phyloP scores from a whole-genome alignment of 1,140 invertebrate species.

The Watersipora subatra region DNA sequence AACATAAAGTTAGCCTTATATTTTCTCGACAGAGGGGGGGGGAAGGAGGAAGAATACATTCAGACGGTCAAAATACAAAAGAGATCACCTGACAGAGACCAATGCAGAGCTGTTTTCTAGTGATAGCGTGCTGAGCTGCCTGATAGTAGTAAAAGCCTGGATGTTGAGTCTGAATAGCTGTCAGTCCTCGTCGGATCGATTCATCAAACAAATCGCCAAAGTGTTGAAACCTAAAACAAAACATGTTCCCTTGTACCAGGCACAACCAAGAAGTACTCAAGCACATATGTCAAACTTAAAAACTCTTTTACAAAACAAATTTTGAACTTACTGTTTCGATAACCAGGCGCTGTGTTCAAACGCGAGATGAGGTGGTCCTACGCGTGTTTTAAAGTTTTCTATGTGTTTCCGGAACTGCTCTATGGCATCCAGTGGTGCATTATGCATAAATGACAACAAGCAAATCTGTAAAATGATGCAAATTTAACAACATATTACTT shows the following conservation, averaged over 20 bases:
- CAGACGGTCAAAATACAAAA: too few species aligned
- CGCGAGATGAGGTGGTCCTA: constrained; percentile 59
- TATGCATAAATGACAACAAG: constrained; percentile 69
- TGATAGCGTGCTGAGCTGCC: constrained; percentile 70
- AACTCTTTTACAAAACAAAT: not conserved
- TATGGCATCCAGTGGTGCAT: constrained; percentile 79
- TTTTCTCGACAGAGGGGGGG: too few species aligned
- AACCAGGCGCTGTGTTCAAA: constrained; percentile 93
- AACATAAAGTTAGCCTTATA: too few species aligned
- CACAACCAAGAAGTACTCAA: not conserved
- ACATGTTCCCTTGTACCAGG: too few species aligned
- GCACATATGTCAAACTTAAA: too few species aligned
- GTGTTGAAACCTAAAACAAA: constrained; percentile 37
- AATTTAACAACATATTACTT: too few species aligned
- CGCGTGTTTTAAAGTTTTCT: constrained; percentile 66
- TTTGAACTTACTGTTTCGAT: constrained; percentile 65
- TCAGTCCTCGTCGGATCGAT: constrained; percentile 72
- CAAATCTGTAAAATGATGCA: constrained; percentile 46
- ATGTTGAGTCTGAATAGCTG: constrained; percentile 83
- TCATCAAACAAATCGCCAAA: constrained; percentile 93
- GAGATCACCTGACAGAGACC: constrained; percentile 58
- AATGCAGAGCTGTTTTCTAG: constrained; percentile 58
- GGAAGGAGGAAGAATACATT: too few species aligned
- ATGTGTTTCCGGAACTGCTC: constrained; percentile 80
- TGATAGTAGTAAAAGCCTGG: constrained; percentile 91